Conservation (phyloP, 2,113 vertebrate genomes). For the Trogon surrucura region DNA sequence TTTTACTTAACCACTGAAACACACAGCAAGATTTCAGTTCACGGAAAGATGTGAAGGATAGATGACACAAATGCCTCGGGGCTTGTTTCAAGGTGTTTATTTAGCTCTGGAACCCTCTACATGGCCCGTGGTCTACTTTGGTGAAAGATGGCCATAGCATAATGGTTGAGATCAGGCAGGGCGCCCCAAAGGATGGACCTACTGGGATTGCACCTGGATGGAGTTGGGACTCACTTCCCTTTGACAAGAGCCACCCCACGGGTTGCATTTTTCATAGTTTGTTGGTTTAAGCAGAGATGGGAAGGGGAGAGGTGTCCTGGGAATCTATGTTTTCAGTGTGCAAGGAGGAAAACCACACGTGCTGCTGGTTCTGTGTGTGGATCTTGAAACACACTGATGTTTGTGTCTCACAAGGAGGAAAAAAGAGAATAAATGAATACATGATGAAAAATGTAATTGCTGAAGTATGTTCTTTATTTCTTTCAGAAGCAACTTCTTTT, state of each 20-base stretch:
- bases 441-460: background rate
- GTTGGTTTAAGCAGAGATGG: background rate
- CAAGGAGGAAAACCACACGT: background rate
- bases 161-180: background rate
- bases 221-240: background rate
- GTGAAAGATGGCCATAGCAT: background rate
- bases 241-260: background rate
- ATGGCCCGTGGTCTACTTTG: background rate
- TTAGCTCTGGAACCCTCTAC: background rate
- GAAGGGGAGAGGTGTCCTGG: background rate
- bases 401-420: background rate
- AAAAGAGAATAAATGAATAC: background rate
- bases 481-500: background rate
- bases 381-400: background rate
- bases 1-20: conserved; percentile 11
- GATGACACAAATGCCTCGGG: background rate
- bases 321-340: background rate
- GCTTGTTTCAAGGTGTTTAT: background rate
- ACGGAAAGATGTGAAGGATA: background rate
- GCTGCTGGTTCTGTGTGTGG: background rate
- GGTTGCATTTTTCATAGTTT: accelerated
- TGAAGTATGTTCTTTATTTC: background rate
- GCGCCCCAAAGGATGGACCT: background rate
- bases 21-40: background rate
- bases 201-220: background rate